phyloP scores from a whole-genome alignment of 1,140 invertebrate genomes.

The Papilio helenus region DNA sequence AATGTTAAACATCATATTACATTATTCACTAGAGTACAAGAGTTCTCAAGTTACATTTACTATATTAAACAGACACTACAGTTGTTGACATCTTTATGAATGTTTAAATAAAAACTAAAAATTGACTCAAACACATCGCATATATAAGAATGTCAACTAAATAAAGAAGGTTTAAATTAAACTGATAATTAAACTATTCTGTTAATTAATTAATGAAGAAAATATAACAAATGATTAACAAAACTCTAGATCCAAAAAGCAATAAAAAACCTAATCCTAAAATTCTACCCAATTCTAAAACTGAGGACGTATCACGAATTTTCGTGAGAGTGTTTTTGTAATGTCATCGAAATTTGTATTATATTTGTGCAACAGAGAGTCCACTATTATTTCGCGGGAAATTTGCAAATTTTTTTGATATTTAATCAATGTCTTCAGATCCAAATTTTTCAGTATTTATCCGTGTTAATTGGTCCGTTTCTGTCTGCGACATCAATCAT shows the following conservation, averaged over 20 bases:
- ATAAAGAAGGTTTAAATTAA: too few relatives aligned
- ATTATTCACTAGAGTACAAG: not conserved
- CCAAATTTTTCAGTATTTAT: not conserved
- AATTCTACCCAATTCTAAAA: too few relatives aligned
- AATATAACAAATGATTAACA: too few relatives aligned
- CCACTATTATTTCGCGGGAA: conserved; percentile 1
- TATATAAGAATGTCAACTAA: too few relatives aligned
- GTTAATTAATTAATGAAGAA: too few relatives aligned
- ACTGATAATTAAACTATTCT: too few relatives aligned
- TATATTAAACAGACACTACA: not conserved
- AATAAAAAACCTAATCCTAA: too few relatives aligned
- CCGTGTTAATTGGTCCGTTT: conserved; percentile 3
- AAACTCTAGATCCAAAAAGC: too few relatives aligned
- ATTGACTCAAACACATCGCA: not conserved
- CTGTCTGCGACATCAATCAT: conserved; percentile 33
- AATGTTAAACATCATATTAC: not conserved
- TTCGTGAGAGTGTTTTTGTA: too few relatives aligned
- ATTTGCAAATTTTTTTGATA: not conserved
- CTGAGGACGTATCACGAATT: too few relatives aligned
- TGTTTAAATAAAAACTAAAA: not conserved
- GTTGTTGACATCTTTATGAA: not conserved
- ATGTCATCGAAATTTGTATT: too few relatives aligned
- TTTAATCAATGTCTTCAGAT: conserved; percentile 16
- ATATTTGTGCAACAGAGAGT: too few relatives aligned
- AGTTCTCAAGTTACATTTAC: not conserved